Percentiles rank a stretch among this genome's conserved stretches.
phyloP scores from a whole-genome alignment of 2,113 vertebrate genomes.

The Rhineura floridana region DNA sequence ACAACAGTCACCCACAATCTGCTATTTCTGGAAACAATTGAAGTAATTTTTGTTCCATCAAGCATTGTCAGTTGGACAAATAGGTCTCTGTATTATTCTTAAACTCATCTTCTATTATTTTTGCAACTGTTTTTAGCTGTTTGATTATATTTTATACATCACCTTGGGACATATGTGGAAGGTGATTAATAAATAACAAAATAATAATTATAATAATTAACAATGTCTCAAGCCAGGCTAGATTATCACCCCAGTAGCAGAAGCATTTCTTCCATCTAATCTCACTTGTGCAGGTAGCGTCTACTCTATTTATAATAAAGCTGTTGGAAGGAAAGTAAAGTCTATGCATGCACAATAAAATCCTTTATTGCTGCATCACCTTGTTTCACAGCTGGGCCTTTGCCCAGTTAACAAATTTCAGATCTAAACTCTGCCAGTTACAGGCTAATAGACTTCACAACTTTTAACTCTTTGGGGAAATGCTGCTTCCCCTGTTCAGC shows the following conservation, averaged over 20 bases:
- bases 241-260: neutral
- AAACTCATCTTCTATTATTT: no score
- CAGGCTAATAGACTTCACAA: conserved; percentile 36
- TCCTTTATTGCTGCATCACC: neutral
- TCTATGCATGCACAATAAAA: neutral
- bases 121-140: no score
- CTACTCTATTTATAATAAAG: neutral
- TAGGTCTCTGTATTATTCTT: neutral
- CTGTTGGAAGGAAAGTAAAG: neutral
- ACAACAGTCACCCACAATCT: no score
- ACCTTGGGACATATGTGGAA: no score
- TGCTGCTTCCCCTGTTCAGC: conserved; percentile 20
- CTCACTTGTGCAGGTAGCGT: neutral
- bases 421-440: neutral
- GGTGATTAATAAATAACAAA: no score
- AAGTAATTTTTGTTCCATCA: no score
- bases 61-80: no score
- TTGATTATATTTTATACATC: no score
- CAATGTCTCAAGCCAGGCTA: neutral
- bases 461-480: conserved; percentile 38
- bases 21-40: no score
- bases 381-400: neutral
- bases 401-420: neutral
- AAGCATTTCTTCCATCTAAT: neutral
- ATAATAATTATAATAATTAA: no score